phyloP scores from a whole-genome alignment of 2,888 invertebrate genomes.

The Leptodirus hochenwartii region DNA sequence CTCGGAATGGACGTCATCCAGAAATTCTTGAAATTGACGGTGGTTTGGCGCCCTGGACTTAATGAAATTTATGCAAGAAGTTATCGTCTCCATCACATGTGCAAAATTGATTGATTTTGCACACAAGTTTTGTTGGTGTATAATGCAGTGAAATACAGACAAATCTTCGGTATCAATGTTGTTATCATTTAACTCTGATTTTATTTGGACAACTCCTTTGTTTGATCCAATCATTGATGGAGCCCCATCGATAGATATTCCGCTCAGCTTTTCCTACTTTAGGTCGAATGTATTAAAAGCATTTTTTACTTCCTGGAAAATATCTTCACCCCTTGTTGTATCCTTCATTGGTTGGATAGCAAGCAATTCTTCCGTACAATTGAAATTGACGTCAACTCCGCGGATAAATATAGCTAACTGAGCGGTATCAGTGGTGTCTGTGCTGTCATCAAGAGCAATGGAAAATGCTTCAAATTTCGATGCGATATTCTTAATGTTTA shows the following conservation, averaged over 20 bases:
- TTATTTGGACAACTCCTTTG: slow-evolving; percentile 10
- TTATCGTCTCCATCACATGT: slow-evolving; percentile 11
- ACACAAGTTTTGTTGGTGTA: slow-evolving; percentile 15
- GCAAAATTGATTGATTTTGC: slow-evolving; percentile 11
- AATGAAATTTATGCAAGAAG: slow-evolving; percentile 14
- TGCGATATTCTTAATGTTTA: neutral
- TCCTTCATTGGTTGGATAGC: slow-evolving; percentile 7
- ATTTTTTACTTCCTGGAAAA: slow-evolving; percentile 11
- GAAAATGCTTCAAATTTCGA: neutral
- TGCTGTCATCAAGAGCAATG: slow-evolving; percentile 12
- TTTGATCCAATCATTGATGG: slow-evolving; percentile 11
- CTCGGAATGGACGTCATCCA: slow-evolving; percentile 11
- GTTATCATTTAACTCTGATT: slow-evolving; percentile 8
- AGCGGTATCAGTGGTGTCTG: too few relatives aligned
- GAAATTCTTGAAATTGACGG: slow-evolving; percentile 14
- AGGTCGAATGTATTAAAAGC: slow-evolving; percentile 9
- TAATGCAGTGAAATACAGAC: slow-evolving; percentile 14
- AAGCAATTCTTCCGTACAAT: slow-evolving; percentile 10
- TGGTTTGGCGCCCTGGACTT: slow-evolving; percentile 14
- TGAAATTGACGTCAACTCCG: slow-evolving; percentile 10
- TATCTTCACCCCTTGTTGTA: slow-evolving; percentile 11
- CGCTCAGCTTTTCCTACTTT: slow-evolving; percentile 11
- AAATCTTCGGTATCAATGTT: slow-evolving; percentile 10
- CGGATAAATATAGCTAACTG: slow-evolving; percentile 10
- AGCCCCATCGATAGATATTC: slow-evolving; percentile 13